Evolutionary conservation across 2,888 invertebrate species (phyloP).

Genomic region (Epinotia brunnichana): DNA sequence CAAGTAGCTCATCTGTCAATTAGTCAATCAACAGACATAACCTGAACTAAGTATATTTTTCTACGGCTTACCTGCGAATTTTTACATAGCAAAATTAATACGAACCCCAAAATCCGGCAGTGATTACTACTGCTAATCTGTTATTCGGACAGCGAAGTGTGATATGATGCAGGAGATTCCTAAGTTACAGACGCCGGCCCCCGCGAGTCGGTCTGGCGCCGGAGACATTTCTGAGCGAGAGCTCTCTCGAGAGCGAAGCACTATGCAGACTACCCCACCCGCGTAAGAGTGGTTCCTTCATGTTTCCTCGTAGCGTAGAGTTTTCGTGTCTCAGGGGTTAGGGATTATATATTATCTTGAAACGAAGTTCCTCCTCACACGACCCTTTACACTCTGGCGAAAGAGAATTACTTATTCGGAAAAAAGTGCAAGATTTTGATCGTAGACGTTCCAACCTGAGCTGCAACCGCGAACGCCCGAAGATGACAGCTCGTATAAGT

Average conservation of each 20-base stretch:
- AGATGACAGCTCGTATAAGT: too few relatives aligned
- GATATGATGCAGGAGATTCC: constrained; percentile 65
- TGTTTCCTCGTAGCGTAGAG: background rate
- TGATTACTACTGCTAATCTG: background rate
- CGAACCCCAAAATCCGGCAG: background rate
- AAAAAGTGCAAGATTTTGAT: too few relatives aligned
- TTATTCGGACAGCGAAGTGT: background rate
- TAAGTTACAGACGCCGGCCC: constrained; percentile 69
- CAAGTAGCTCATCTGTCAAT: constrained; percentile 28
- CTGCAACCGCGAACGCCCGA: too few relatives aligned
- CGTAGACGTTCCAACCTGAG: too few relatives aligned
- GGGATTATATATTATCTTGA: too few relatives aligned
- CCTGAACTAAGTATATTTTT: constrained; percentile 16
- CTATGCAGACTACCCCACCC: constrained; percentile 69
- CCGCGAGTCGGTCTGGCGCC: constrained; percentile 69
- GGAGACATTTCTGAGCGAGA: constrained; percentile 77
- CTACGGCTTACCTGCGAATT: constrained; percentile 13
- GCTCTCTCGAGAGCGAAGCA: constrained; percentile 67
- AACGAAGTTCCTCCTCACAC: too few relatives aligned
- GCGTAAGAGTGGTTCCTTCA: constrained; percentile 58
- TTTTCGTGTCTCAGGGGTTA: background rate
- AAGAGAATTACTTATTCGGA: too few relatives aligned
- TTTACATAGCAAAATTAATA: background rate
- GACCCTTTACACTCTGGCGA: too few relatives aligned
- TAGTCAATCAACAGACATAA: constrained; percentile 16